Base-by-base conservation (phyloP, 1,140 invertebrate species). In the Stratiolaelaps scimitus region DNA sequence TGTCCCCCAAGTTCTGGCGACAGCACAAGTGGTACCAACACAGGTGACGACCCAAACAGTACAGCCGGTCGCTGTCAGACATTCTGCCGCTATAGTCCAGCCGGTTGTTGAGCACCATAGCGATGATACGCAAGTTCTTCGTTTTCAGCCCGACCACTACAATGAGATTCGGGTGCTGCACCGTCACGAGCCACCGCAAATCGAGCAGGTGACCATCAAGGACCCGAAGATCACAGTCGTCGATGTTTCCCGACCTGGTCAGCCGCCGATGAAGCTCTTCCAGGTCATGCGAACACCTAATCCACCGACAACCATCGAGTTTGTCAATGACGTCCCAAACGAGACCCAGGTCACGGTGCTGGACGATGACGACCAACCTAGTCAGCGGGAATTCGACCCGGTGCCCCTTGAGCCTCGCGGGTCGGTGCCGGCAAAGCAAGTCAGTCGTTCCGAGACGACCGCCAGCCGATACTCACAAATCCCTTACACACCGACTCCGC, bases 131-230 rank as follows among this genome's bases (percentile, higher is more conserved):
- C 53, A 60, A 23, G 15, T 60, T 60, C 26, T 60, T 34, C 6
- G 26, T 34, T 60, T 60, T 10, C 23, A 60, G 34, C 26, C 53
- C 15, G 53, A 26, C 23, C 23, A 26, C 53, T 26, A 19, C 15
- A 60, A 60, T 34, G 26, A 17, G 20, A 20, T 60, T 34, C 23
- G 1, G 20, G 26, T 60, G 15, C 53, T 60, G 47, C 53, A 60
- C 15, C 23, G 20, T 2, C 13, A 60, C 34, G 53, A 60, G 23
- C 53, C 53, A 29, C 23, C 23, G 2, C 17, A 23, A 15, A 60
- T 60, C 53, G 15, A 60, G 23, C 53, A 60, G 23, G 53, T 60
- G 4, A 2, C 15, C 2, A 60, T 60, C 23, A 60, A 60, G 26
- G 53, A 48, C 47, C 47, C 47, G 47, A 48, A 15, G 28, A 28